Evolutionary conservation across 2,888 invertebrate species (phyloP).

Genomic region (Ectemnius continuus): DNA sequence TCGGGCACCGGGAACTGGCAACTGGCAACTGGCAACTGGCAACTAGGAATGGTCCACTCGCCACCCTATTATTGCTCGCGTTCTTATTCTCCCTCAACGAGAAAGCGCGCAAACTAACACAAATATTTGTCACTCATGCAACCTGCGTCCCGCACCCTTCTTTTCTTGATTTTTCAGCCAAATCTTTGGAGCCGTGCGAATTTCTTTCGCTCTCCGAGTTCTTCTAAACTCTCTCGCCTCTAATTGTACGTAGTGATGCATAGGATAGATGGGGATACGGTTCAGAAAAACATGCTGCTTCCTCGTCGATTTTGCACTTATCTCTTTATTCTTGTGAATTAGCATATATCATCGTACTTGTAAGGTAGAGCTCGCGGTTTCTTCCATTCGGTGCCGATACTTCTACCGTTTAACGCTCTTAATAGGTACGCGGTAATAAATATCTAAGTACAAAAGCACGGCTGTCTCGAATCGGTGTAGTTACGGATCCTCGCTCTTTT

Average conservation of each 20-base stretch:
- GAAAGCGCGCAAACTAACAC: no score
- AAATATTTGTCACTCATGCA: no score
- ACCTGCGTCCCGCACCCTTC: no score
- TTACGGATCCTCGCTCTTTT: background rate
- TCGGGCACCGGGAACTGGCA: constrained; percentile 38
- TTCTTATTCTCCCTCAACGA: background rate
- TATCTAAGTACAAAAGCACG: constrained; percentile 74
- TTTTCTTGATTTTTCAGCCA: no score
- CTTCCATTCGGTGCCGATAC: constrained; percentile 12
- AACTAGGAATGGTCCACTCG: constrained; percentile 63
- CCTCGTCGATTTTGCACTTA: constrained; percentile 10
- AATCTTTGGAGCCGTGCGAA: no score
- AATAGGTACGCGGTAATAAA: constrained; percentile 64
- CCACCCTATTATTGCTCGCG: constrained; percentile 37
- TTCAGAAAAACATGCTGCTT: constrained; percentile 1
- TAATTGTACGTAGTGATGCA: no score
- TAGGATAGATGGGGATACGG: constrained; percentile 16
- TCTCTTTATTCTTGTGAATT: constrained; percentile 60
- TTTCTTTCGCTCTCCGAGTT: no score
- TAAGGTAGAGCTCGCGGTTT: constrained; percentile 39
- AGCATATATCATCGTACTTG: constrained; percentile 52
- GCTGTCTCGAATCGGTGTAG: constrained; percentile 20
- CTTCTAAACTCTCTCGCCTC: no score
- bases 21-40: constrained; percentile 33
- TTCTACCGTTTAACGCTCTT: constrained; percentile 32